Evolutionary conservation across 2,113 vertebrate species (phyloP).

Genomic region (Alethe diademata): DNA sequence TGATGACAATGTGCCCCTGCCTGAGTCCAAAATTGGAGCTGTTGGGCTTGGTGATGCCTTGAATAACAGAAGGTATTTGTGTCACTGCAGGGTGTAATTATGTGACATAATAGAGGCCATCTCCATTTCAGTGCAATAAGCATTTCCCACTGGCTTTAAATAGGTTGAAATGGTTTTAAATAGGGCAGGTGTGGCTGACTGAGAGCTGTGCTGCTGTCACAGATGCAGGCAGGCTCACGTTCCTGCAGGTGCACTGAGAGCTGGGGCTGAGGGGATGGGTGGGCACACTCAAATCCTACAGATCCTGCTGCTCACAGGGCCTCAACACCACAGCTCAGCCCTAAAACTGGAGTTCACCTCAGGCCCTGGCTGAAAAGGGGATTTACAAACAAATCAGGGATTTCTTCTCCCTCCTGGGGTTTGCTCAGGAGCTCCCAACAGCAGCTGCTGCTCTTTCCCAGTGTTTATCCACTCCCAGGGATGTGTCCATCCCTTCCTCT

Average conservation of each 20-base stretch:
- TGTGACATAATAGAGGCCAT: neutral
- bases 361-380: neutral
- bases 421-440: neutral
- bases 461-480: neutral
- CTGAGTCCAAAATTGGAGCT: neutral
- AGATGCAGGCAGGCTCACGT: neutral
- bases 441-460: neutral
- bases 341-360: neutral
- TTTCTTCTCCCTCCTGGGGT: neutral
- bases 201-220: neutral
- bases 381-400: neutral
- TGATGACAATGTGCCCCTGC: neutral
- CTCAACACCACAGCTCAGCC: neutral
- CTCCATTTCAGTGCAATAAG: neutral
- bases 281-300: neutral
- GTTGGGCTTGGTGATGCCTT: neutral
- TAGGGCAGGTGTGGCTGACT: neutral
- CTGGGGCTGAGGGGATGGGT: neutral
- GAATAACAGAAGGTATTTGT: neutral
- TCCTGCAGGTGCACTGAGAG: slow-evolving; percentile 3
- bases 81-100: neutral
- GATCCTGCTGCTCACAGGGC: neutral
- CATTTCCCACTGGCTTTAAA: neutral
- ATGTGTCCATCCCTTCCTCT: neutral
- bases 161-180: neutral